A percentile compares a stretch with the other conserved stretches of the same genome.
Conservation (phyloP, 2,797 vertebrate genomes). For the Cirrhinus molitorella region DNA sequence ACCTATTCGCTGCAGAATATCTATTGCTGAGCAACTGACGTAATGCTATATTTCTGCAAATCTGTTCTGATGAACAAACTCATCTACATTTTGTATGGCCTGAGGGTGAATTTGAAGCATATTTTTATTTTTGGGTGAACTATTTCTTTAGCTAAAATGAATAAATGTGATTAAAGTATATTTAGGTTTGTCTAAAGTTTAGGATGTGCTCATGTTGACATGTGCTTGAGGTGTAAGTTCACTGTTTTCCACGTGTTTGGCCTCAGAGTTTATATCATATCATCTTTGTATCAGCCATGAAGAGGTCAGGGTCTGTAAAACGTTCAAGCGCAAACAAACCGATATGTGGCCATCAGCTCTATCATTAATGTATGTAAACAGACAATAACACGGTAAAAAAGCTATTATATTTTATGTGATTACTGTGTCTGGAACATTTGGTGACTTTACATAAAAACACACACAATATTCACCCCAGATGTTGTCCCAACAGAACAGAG, state of each 20-base stretch:
- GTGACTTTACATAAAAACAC: neutral
- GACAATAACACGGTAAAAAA: neutral
- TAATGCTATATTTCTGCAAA: too few relatives aligned
- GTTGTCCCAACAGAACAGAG: neutral
- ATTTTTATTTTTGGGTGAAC: neutral
- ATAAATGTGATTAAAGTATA: too few relatives aligned
- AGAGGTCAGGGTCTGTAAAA: conserved; percentile 1
- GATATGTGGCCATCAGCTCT: neutral
- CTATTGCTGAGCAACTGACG: too few relatives aligned
- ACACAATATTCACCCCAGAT: neutral
- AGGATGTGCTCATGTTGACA: neutral
- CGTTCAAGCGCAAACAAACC: neutral
- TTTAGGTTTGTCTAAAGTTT: neutral
- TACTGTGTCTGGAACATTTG: neutral
- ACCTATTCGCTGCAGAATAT: too few relatives aligned
- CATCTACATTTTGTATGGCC: too few relatives aligned
- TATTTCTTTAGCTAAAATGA: neutral
- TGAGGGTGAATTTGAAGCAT: neutral
- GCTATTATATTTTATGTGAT: neutral
- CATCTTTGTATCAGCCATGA: neutral
- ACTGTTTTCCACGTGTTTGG: neutral
- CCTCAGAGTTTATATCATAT: neutral
- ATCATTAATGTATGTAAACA: neutral
- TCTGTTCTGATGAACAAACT: too few relatives aligned
- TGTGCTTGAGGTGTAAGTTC: neutral